phyloP scores from a whole-genome alignment of 2,797 vertebrate species.

The Sebastes goodei region DNA sequence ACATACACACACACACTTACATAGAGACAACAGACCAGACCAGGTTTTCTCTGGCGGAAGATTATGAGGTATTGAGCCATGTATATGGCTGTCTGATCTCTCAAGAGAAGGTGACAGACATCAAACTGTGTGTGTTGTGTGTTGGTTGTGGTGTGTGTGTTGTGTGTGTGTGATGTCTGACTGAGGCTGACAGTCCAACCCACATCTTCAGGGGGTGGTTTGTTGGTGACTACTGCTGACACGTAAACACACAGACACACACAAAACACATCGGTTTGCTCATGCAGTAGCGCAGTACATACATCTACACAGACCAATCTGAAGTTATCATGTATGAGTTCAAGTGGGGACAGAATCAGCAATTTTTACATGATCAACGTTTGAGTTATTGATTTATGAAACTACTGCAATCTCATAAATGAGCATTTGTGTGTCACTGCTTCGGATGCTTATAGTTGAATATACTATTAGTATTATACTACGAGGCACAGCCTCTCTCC shows the following conservation, averaged over 20 bases:
- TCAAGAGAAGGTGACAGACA: constrained; percentile 65
- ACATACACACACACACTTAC: constrained; percentile 12
- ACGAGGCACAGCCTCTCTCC: neutral
- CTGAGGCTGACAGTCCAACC: constrained; percentile 67
- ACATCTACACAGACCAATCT: constrained; percentile 1
- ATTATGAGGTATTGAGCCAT: constrained; percentile 52
- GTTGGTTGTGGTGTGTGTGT: constrained; percentile 17
- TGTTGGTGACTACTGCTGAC: constrained; percentile 62
- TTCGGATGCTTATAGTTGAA: neutral
- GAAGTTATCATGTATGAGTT: neutral
- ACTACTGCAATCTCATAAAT: neutral
- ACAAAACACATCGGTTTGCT: constrained; percentile 25
- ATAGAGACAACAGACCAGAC: constrained; percentile 2
- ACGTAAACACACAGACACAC: constrained; percentile 47
- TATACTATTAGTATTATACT: neutral
- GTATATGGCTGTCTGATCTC: constrained; percentile 49
- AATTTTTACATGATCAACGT: neutral
- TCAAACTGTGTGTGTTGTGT: constrained; percentile 30
- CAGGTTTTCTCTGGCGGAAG: constrained; percentile 40
- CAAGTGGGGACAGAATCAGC: neutral
- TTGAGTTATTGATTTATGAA: neutral
- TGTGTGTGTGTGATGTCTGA: constrained; percentile 53
- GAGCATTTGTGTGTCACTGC: neutral
- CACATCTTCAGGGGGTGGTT: constrained; percentile 51
- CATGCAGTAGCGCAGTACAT: constrained; percentile 14